Base-by-base conservation (phyloP, 2,888 invertebrate species). In the Lathronympha strigana region DNA sequence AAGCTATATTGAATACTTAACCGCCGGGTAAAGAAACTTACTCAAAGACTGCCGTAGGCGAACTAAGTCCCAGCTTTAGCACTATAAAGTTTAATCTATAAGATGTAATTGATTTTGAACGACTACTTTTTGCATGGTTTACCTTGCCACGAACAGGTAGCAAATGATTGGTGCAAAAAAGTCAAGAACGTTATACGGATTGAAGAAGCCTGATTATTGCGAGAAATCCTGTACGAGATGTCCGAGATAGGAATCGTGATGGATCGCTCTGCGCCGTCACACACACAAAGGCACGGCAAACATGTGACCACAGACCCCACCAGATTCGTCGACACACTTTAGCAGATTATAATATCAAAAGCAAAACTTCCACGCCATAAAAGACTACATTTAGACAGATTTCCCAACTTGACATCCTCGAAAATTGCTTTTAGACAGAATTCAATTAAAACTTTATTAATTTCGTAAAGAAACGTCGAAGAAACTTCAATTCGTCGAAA, bases 361-460 rank as follows among this genome's bases (percentile, higher is more conserved):
- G 43, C 47, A 25, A 21, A 38, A 54, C 21, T 38, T 40, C 47
- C 28, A 54, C 66, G 71, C 67, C 74, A 72, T 69, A 69, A 76
- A 75, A 71, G 45, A 63, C 68, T 61, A 54, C 60, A 66, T 47
- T 60, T 47, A 70, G 67, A 72, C 71, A 75, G 70, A 78, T 75
- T 71, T 69, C 61, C 61, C 66, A 69, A 76, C 76, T 80, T 81
- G 80, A 81, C 83, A 84, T 82, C 80, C 70, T 73, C 78, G 73
- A 82, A 86, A 85, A 84, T 86, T 84, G 79, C 84, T 85, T 80
- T 82, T 79, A 75, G 78, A 81, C 84, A 77, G 80, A 82, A 89
- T 90, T 88, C 87, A 88, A 90, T 90, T 91, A 89, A 91, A 91
- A 87, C 87, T 91, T 90, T 88, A 90, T 88, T 89, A 87, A 90